Base-by-base conservation (phyloP, 2,888 invertebrate genomes). In the Tinea pellionella region DNA sequence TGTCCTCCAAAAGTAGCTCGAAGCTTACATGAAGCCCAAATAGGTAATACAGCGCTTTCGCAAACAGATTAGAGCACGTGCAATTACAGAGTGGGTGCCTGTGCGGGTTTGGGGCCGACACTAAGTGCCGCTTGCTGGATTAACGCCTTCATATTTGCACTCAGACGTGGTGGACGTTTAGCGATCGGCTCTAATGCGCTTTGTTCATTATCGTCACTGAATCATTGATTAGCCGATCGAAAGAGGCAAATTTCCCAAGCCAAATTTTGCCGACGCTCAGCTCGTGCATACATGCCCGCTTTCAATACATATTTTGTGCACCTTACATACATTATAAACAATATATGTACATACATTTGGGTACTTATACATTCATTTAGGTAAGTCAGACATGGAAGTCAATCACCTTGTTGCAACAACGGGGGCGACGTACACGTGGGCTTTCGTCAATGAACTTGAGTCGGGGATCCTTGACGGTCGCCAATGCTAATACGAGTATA, bases 91-190 rank as follows among this genome's bases (percentile, higher is more conserved):
- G 79, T 73, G 37, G 47, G 19, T 24, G 56, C 12, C 30, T n/a
- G 19, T 41, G 72, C 68, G 70, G 73, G 82, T 77, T 84, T 82
- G 86, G 68, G 84, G 84, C 72, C 70, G 71, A 67, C 72, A 67
- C 76, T 85, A 82, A 85, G 87, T 86, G 86, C 80, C 75, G 78
- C 71, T 75, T 75, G 73, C 73, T 76, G 79, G 86, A 86, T 85
- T 85, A 84, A 15, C 76, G 81, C 77, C 76, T 82, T 78, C 75
- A 70, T 77, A 78, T 77, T 80, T 75, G 71, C 78, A 71, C 75
- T 72, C 75, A 73, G 73, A 65, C 74, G 70, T 77, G 80, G 78
- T 81, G 83, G 78, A 79, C 79, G 77, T 75, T 78, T 75, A 78
- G 74, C 72, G 72, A 79, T 76, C 76, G 73, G 71, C 69, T 74